Evolutionary conservation across 2,797 vertebrate genomes (phyloP), one percentile per base, ranked within the genome.

Genomic region (Acanthurus lineatus): DNA sequence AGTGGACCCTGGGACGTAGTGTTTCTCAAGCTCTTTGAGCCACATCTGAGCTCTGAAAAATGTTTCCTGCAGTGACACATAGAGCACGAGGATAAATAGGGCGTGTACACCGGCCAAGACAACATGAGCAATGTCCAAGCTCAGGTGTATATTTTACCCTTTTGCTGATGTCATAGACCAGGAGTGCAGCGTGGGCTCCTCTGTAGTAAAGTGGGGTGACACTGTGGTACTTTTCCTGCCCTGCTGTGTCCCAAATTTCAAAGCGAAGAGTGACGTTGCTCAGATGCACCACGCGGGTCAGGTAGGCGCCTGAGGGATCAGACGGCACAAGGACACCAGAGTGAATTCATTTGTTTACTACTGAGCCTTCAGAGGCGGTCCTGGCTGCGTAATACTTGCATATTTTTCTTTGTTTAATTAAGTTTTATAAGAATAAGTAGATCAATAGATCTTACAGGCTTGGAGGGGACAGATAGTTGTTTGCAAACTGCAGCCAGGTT

Each of bases 231-330:
- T 95, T 97, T 64, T 97, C 96, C 82, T 96, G 94, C 0, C 97
- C 96, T 0, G 96, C 96, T 0, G 95, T 97, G 90, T 97, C 96
- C 96, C 96, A 97, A 57, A 97, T 96, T 86, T 96, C 96, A 40
- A 96, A 80, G 62, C 86, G 95, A 65, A 96, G 9, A 0, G 73
- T 88, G n/a, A 77, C 56, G 0, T 70, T 14, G 0, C 87, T 92
- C 69, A 95, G n/a, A 4, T 76, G 70, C 35, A 97, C 73, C 1
- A 22, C 38, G 9, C 91, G 93, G 0, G 92, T 96, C 87, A 96
- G 89, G 89, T 96, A 97, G 0, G 96, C 95, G 77, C 96, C 96
- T 97, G 76, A 12, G 15, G 53, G 11, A 47, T 5, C 0, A 25
- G 0, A 25, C 2, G 6, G 49, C n/a, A 70, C 20, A 59, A 19